phyloP scores from a whole-genome alignment of 2,888 invertebrate genomes.

The Dryadula phaetusa region DNA sequence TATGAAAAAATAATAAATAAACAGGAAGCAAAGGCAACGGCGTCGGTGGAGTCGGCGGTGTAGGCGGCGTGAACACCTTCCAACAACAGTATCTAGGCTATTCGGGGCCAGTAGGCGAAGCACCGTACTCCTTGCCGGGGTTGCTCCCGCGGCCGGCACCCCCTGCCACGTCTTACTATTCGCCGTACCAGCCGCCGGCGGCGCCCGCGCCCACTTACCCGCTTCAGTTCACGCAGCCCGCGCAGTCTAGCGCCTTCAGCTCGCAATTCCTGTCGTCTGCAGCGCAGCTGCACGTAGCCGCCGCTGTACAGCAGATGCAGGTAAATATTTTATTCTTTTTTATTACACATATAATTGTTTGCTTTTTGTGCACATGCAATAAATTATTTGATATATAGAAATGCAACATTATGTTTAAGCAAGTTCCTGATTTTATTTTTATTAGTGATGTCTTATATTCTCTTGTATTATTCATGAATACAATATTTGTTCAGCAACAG shows the following conservation, averaged over 20 bases:
- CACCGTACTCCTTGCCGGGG: slow-evolving; percentile 75
- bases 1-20: neutral
- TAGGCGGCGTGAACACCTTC: slow-evolving; percentile 77
- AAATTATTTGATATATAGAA: no score
- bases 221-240: slow-evolving; percentile 86
- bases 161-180: slow-evolving; percentile 78
- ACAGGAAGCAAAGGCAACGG: slow-evolving; percentile 65
- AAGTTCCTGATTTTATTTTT: no score
- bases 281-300: slow-evolving; percentile 71
- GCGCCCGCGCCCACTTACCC: slow-evolving; percentile 86
- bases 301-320: slow-evolving; percentile 80
- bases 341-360: neutral
- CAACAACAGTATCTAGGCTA: slow-evolving; percentile 81
- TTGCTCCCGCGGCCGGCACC: slow-evolving; percentile 78
- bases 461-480: no score
- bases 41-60: slow-evolving; percentile 73
- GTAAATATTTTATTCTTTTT: slow-evolving; percentile 48
- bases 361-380: no score
- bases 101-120: slow-evolving; percentile 75
- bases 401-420: no score
- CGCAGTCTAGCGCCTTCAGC: slow-evolving; percentile 79
- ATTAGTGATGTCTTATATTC: no score
- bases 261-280: slow-evolving; percentile 74
- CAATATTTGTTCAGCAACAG: slow-evolving; percentile 57
- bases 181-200: slow-evolving; percentile 75